Evolutionary conservation across 2,888 invertebrate genomes (phyloP), one percentile per base, ranked within the genome.

Genomic region (Drosophila villosipedis): DNA sequence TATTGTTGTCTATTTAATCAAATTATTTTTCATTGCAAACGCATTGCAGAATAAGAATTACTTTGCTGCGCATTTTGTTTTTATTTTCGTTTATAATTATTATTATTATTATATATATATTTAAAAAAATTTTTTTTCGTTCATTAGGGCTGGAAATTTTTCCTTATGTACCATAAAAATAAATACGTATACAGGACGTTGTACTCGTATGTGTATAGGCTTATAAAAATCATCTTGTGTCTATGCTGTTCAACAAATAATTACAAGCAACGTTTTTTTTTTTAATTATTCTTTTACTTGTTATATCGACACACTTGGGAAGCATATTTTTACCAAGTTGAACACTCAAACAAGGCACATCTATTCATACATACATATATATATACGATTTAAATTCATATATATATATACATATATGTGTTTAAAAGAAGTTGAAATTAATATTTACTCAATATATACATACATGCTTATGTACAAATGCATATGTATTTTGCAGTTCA

Each of bases 101-200:
- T 22, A 22, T 22, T 14, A 35, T 35, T 35, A 16, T 19, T 37
- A 37, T 37, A 31, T 37, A 37, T 19, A 55, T 33, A 25, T 31
- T 19, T 19, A n/a, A n/a, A 16, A 16, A 30, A 16, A 12, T 14
- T 43, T 28, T 57, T 39, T 57, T 37, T 58, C 19, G 6, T 39
- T 19, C 57, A 39, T 28, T 50, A 43, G 33, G 6, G 33, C 55
- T 59, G 43, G 25, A 60, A 28, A 33, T 49, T 43, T 72, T 72
- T 67, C 68, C 67, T 72, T 60, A 72, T 61, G 54, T 72, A 64
- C n/a, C 35, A 58, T 74, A 55, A 22, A 57, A 22, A 35, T 25
- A 28, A 58, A 61, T 67, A 47, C 35, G 54, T 61, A 62, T 14
- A 53, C 54, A 22, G 31, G 31, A 57, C 53, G 50, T 43, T 66